Evolutionary conservation across 2,113 vertebrate genomes (phyloP).

Genomic region (Perognathus longimembris): DNA sequence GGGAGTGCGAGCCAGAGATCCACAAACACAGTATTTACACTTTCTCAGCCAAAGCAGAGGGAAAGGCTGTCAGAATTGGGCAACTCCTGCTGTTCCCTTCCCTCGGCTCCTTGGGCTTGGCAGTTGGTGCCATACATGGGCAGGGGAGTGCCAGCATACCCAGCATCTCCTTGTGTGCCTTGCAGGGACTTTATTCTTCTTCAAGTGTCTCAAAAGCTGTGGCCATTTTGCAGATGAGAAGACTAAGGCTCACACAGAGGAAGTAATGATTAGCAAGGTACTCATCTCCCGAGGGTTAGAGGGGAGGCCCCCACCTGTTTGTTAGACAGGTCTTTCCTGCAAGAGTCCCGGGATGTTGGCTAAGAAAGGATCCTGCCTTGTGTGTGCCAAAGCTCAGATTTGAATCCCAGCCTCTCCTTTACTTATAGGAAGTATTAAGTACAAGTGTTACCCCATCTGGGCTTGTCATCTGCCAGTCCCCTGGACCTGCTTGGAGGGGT

Average conservation of each 20-base stretch:
- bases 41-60: constrained; percentile 77
- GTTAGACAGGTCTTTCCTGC: not conserved
- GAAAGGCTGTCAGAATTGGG: constrained; percentile 76
- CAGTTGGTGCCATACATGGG: constrained; percentile 38
- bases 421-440: not conserved
- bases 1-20: constrained; percentile 60
- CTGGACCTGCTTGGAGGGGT: not conserved
- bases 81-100: constrained; percentile 79
- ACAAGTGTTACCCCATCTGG: not conserved
- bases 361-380: not conserved
- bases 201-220: not conserved
- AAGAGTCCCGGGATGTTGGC: not conserved
- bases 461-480: not conserved
- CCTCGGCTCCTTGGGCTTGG: constrained; percentile 64
- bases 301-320: not conserved
- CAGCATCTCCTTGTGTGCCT: constrained; percentile 4
- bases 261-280: not conserved
- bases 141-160: constrained; percentile 60
- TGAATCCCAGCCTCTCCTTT: not conserved
- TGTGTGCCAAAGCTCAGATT: not conserved
- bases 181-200: not conserved
- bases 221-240: constrained; percentile 46
- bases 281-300: not conserved
- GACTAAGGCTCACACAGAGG: constrained; percentile 8
- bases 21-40: constrained; percentile 79